Base-by-base conservation (phyloP, 2,888 invertebrate genomes). In the Branchellion lobata region DNA sequence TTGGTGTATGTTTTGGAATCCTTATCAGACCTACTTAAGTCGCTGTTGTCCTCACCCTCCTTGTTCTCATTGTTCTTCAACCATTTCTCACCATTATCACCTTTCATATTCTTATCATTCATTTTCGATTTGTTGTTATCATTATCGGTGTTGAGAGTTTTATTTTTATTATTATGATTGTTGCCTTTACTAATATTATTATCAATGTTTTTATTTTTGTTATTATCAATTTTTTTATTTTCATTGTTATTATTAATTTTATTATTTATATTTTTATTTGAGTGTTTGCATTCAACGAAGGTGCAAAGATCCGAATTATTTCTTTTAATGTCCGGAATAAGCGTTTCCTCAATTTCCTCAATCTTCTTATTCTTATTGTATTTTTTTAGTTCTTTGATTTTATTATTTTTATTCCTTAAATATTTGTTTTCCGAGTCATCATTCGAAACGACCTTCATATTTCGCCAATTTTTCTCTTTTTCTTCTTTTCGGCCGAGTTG, bases 271-370 rank as follows among this genome's bases (percentile, higher is more conserved):
- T 57, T 3, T 24, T 57, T n/a, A 14, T 57, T 24, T 57, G 61
- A 5, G 21, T 57, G 61, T 57, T 57, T 57, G n/a, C 61, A 57
- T 57, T 57, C 61, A 57, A 57, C 14, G 14, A 57, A 57, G 61
- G 61, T 57, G 61, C 61, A 57, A 57, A 57, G 61, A 57, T 57
- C 21, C 61, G 61, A 57, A 57, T 57, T 57, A 57, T 57, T 57
- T 57, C 61, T 57, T n/a, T 24, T 57, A 57, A 57, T 57, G 61
- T 57, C 61, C 61, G 61, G 61, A 57, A 18, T 57, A 24, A 57
- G 61, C 61, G 61, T 57, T 57, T 57, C 61, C 61, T 57, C 61
- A 57, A 57, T 57, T 57, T 57, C 61, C 61, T 57, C 21, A n/a
- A 14, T 57, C n/a, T 57, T 57, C 5, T 57, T 57, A 8, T 57